A percentile compares a stretch with the other conserved stretches of the same genome.
phyloP scores from a whole-genome alignment of 2,888 invertebrate species.

The Pachymerium ferrugineum region DNA sequence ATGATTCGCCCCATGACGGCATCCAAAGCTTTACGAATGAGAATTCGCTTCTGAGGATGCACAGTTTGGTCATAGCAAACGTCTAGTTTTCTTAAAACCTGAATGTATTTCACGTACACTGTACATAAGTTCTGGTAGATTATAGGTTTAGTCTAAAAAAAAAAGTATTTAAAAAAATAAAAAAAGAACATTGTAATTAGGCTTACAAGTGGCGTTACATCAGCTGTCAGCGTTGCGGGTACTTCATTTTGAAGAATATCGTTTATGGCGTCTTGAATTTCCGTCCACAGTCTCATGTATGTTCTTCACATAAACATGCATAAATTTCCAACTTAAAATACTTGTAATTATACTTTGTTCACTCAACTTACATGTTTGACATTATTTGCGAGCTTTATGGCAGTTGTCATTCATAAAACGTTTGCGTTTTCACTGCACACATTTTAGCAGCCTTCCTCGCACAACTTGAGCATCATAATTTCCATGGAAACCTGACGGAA shows the following conservation, averaged over 20 bases:
- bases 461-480: too few species aligned
- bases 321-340: not conserved
- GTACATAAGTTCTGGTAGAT: constrained; percentile 48
- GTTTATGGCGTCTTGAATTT: not conserved
- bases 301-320: not conserved
- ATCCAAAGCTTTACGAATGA: constrained; percentile 69
- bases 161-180: not conserved
- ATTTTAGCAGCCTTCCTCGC: too few species aligned
- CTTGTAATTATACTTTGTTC: not conserved
- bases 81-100: constrained; percentile 66
- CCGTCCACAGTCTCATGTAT: constrained; percentile 12
- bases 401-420: too few species aligned
- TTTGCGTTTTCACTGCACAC: too few species aligned
- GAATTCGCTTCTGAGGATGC: constrained; percentile 82
- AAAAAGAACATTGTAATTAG: not conserved
- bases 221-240: not conserved
- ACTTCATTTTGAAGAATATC: constrained; percentile 18
- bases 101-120: constrained; percentile 74
- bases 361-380: not conserved
- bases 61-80: constrained; percentile 82
- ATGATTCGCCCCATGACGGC: constrained; percentile 73
- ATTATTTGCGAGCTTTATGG: too few species aligned
- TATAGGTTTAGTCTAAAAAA: constrained; percentile 45
- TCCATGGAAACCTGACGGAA: too few species aligned
- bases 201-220: not conserved